Evolutionary conservation across 2,797 vertebrate species (phyloP), one percentile per base, ranked within the genome.

Genomic region (Falco naumanni): DNA sequence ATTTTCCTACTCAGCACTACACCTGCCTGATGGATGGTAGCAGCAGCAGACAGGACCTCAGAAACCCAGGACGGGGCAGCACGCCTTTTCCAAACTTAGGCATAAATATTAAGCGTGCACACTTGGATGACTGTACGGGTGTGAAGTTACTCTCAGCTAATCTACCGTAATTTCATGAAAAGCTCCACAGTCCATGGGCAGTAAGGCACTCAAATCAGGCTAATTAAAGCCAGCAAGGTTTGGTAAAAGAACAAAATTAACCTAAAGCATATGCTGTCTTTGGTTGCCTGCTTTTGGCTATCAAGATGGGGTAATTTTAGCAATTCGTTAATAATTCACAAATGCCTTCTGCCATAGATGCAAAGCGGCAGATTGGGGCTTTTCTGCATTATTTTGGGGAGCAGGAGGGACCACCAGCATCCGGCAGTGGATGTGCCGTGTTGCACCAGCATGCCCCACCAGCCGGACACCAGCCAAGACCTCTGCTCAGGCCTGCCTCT

Each of bases 391-490:
- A n/a, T 63, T 89, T 60, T 2, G 5, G 29, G 79, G 34, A 86
- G 53, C 15, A 64, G n/a, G n/a, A 74, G 20, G 33, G 47, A 69
- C 17, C 47, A 86, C 7, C 59, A 85, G 64, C 26, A 83, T 8
- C n/a, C 1, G 3, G 51, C 13, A 65, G 37, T 3, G 19, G 45
- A 48, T 20, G 26, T 0, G 13, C 10, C 3, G 2, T 25, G 43
- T 33, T 2, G 1, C 48, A 45, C 16, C 33, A 71, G 33, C n/a
- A 43, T 0, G 0, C 8, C 14, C 1, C 48, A 34, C 25, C 3
- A 3, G 4, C 57, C 59, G 43, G 54, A 34, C 31, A 37, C 8
- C 1, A 5, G 26, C 37, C 31, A 34, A 75, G 75, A n/a, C 26
- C 50, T 22, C 64, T 60, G 85, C 34, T 71, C 21, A 12, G 5